Conservation (phyloP, 2,888 invertebrate genomes). For the Pyrgus malvae region DNA sequence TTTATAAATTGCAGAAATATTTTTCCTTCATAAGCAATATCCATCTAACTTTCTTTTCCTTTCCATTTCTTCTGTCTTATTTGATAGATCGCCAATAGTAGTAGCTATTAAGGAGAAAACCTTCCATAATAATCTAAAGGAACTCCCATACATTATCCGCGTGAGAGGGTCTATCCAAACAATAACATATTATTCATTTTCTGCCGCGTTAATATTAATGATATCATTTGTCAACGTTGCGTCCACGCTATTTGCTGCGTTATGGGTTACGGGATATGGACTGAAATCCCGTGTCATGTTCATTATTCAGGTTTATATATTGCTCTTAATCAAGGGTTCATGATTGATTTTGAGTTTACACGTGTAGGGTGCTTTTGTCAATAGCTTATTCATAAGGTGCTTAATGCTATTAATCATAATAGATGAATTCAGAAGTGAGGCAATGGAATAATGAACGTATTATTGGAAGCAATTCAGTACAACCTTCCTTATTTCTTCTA, state of each 20-base stretch:
- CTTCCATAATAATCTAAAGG: not conserved
- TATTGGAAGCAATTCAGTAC: too few species aligned
- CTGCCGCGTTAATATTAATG: constrained; percentile 9
- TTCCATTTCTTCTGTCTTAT: not conserved
- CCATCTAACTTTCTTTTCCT: too few species aligned
- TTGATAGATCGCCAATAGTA: not conserved
- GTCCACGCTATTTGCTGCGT: not conserved
- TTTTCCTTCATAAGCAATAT: too few species aligned
- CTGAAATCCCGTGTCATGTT: not conserved
- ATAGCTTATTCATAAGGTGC: constrained; percentile 3
- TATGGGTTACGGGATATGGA: not conserved
- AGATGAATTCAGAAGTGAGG: too few species aligned
- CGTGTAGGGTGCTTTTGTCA: not conserved
- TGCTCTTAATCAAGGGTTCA: not conserved
- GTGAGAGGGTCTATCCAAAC: not conserved
- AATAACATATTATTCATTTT: constrained; percentile 12
- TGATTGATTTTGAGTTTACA: not conserved
- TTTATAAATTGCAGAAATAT: too few species aligned
- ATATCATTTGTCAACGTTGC: not conserved
- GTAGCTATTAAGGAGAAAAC: not conserved
- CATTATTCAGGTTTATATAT: not conserved
- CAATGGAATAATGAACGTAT: too few species aligned
- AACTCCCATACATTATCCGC: not conserved
- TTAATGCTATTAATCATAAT: not conserved
- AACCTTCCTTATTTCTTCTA: too few species aligned